phyloP scores from a whole-genome alignment of 53 echinoderm and acorn worm genomes.

The Echinarachnius parma region DNA sequence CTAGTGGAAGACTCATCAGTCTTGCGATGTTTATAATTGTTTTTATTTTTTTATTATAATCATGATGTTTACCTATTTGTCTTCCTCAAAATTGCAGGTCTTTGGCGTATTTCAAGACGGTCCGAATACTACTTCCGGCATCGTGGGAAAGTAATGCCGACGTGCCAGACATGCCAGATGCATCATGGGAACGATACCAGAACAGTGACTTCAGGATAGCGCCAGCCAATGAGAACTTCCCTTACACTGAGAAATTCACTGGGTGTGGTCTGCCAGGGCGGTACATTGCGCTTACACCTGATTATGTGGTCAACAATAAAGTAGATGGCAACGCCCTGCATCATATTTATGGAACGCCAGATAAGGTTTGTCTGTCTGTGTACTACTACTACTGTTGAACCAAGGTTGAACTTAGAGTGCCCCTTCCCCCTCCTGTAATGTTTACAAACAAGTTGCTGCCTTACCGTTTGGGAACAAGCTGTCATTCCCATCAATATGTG shows the following conservation, averaged over 20 bases:
- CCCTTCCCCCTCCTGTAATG: background rate
- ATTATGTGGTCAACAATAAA: slow-evolving; percentile 55
- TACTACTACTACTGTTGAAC: background rate
- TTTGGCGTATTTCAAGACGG: slow-evolving; percentile 71
- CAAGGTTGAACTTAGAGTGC: background rate
- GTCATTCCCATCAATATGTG: too few relatives aligned
- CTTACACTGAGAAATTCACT: slow-evolving; percentile 74
- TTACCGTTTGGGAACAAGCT: background rate
- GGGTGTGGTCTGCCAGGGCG: slow-evolving; percentile 75
- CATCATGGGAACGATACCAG: slow-evolving; percentile 79
- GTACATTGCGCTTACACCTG: slow-evolving; percentile 80
- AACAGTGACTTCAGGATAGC: slow-evolving; percentile 82
- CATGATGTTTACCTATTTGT: too few relatives aligned
- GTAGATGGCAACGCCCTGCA: slow-evolving; percentile 33
- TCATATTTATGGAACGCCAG: slow-evolving; percentile 58
- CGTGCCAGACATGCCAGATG: slow-evolving; percentile 52
- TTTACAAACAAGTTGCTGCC: background rate
- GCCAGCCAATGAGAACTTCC: slow-evolving; percentile 54
- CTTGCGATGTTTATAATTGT: too few relatives aligned
- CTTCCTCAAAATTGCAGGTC: slow-evolving; percentile 33
- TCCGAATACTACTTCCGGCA: slow-evolving; percentile 81
- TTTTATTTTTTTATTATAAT: too few relatives aligned
- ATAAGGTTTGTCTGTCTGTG: slow-evolving; percentile 52
- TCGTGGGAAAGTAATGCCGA: slow-evolving; percentile 58
- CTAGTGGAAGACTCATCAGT: too few relatives aligned